Conservation (phyloP, 2,113 vertebrate species). For the Cricetomys ansorgei region DNA sequence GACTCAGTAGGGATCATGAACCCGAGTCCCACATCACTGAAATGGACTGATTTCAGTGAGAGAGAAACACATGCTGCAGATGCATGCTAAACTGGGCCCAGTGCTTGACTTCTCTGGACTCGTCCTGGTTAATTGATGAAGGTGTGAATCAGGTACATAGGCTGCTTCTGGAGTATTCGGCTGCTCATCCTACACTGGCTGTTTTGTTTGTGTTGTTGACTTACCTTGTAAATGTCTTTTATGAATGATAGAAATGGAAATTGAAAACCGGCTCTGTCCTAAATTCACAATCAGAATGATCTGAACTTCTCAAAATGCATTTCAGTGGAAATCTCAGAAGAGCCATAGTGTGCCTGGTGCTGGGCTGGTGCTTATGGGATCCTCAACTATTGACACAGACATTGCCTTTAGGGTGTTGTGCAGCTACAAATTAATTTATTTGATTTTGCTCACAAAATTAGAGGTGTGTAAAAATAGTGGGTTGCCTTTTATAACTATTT, state of each 20-base stretch:
- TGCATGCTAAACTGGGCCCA: neutral
- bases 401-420: conserved; percentile 58
- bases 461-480: conserved; percentile 81
- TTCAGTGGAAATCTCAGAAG: neutral
- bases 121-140: neutral
- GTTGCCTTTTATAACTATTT: conserved; percentile 83
- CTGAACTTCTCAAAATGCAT: conserved; percentile 26
- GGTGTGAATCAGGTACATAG: neutral
- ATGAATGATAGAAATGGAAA: conserved; percentile 61
- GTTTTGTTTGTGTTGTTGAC: conserved; percentile 32
- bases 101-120: neutral
- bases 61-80: neutral
- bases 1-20: conserved; percentile 74
- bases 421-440: conserved; percentile 39
- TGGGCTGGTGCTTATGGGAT: neutral
- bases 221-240: conserved; percentile 53
- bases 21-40: conserved; percentile 59
- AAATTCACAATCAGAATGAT: conserved; percentile 44
- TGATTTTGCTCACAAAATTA: conserved; percentile 69
- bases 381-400: neutral
- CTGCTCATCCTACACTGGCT: neutral
- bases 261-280: conserved; percentile 38
- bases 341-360: fast-evolving
- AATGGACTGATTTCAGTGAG: conserved; percentile 57
- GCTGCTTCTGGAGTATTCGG: neutral